phyloP scores from a whole-genome alignment of 2,113 vertebrate genomes.

The Oreocharis arfaki region DNA sequence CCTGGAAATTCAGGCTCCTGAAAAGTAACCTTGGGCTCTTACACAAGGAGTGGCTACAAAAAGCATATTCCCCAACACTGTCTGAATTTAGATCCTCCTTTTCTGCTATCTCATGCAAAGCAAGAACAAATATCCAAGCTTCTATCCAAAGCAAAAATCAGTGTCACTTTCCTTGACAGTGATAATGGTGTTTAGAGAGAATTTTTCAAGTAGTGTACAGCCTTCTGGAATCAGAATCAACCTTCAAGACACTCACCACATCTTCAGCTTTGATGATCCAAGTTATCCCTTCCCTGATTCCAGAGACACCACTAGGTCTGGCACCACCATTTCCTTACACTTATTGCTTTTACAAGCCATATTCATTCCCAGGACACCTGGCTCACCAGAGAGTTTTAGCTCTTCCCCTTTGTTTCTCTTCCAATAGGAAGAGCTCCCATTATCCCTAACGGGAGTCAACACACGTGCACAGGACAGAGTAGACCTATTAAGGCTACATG shows the following conservation, averaged over 20 bases:
- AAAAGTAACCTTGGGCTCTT: neutral
- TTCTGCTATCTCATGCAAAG: neutral
- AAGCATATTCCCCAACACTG: neutral
- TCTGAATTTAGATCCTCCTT: neutral
- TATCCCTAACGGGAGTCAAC: slow-evolving; percentile 10
- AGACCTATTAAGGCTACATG: slow-evolving; percentile 68
- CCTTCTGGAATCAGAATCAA: neutral
- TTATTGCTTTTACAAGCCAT: slow-evolving; percentile 55
- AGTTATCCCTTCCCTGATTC: neutral
- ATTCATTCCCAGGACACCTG: neutral
- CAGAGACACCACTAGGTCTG: neutral
- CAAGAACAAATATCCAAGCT: neutral
- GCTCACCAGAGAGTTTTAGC: neutral
- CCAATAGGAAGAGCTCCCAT: neutral
- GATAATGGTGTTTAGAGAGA: neutral
- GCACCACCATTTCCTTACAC: neutral
- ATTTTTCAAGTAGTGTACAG: neutral
- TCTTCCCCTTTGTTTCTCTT: neutral
- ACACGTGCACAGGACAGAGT: neutral
- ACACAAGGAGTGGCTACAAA: neutral
- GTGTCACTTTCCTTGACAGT: neutral
- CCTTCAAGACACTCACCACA: neutral
- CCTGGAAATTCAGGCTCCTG: neutral
- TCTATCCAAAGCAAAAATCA: neutral
- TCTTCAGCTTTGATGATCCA: neutral